Percentiles rank a stretch among this genome's conserved stretches.
These are phyloP conservation scores for Sitta europaea DNA, from an alignment of 2,113 vertebrate species.

Conservation along the genomic window DNA sequence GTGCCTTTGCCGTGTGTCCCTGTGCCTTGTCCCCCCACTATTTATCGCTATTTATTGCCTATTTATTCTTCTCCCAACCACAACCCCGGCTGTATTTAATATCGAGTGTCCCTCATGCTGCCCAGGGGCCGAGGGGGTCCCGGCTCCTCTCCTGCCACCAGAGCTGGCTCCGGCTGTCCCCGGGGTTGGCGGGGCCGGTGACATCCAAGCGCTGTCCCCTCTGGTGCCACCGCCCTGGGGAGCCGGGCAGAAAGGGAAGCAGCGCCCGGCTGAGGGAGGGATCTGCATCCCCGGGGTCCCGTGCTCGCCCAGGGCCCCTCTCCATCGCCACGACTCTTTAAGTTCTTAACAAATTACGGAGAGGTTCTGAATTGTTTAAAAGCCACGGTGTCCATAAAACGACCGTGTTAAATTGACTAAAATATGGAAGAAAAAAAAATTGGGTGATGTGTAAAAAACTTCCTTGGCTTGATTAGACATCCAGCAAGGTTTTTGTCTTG, in stretches of 20 bases:
- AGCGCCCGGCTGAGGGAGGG: neutral
- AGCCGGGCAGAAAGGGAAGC: neutral
- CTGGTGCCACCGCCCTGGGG: neutral
- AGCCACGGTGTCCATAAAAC: too few species aligned
- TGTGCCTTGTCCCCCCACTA: neutral
- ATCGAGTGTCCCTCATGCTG: neutral
- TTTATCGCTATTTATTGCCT: neutral
- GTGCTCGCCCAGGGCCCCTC: neutral
- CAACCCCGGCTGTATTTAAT: neutral
- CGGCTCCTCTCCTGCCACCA: neutral
- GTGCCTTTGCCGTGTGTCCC: neutral
- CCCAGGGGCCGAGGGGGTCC: neutral
- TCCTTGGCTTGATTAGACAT: too few species aligned
- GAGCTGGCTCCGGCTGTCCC: neutral
- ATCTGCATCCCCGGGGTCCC: neutral
- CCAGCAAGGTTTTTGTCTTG: too few species aligned
- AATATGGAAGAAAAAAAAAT: too few species aligned
- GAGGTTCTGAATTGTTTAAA: too few species aligned
- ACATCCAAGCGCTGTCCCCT: neutral
- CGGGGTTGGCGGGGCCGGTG: neutral
- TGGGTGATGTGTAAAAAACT: too few species aligned
- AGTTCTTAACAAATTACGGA: too few species aligned
- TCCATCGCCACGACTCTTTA: neutral
- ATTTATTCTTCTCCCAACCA: neutral
- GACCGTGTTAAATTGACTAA: too few species aligned